Conservation (phyloP, 2,888 invertebrate species). For the Synanthedon andrenaeformis region DNA sequence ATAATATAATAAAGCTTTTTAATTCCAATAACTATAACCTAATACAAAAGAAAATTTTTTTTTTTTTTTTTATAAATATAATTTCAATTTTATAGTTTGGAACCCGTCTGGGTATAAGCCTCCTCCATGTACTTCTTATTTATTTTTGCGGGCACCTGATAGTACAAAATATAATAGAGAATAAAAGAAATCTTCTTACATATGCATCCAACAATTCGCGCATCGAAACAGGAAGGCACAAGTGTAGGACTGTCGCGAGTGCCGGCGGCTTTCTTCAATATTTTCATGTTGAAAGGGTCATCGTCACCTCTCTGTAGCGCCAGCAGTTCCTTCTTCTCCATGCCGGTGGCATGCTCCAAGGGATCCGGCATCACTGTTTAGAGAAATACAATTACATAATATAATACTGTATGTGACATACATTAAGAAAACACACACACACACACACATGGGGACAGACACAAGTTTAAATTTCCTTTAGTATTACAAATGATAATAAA, state of each 20-base stretch:
- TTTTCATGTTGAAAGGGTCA: conserved; percentile 87
- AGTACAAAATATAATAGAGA: no score
- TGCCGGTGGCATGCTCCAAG: conserved; percentile 91
- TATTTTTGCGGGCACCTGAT: no score
- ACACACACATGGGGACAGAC: no score
- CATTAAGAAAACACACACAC: neutral
- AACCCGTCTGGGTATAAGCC: no score
- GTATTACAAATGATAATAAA: no score
- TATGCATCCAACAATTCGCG: conserved; percentile 93
- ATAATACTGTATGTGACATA: neutral
- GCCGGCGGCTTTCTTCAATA: conserved; percentile 82
- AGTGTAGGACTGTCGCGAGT: conserved; percentile 88
- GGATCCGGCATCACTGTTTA: conserved; percentile 84
- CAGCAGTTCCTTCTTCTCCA: conserved; percentile 90
- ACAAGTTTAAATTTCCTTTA: neutral
- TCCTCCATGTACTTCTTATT: no score
- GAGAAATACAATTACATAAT: neutral
- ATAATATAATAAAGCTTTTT: no score
- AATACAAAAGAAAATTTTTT: no score
- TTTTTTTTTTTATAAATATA: no score
- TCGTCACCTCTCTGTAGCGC: conserved; percentile 90
- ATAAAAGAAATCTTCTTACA: conserved; percentile 65
- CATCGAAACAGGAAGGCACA: conserved; percentile 90
- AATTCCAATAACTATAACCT: no score
- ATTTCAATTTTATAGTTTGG: no score